Evolutionary conservation across 2,113 vertebrate species (phyloP).

Genomic region (Sterna hirundo): DNA sequence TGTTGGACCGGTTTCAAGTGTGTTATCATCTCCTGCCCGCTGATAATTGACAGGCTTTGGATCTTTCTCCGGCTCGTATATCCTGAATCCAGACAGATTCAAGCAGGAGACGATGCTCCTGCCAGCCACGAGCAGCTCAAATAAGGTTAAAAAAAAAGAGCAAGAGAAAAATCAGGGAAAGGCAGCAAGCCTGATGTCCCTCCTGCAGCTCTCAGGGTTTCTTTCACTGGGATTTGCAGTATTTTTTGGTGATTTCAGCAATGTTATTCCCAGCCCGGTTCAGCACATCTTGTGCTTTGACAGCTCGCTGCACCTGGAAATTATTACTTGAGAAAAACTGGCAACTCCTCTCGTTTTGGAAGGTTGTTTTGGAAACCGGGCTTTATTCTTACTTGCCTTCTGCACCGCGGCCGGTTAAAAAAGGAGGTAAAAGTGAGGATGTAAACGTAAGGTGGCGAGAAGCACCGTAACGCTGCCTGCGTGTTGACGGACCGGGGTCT

Average conservation of each 20-base stretch:
- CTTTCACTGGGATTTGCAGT: not conserved
- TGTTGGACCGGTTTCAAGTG: not conserved
- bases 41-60: slow-evolving; percentile 17
- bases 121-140: not conserved
- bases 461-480: not conserved
- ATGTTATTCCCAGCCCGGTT: not conserved
- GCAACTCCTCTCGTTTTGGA: not conserved
- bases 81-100: not conserved
- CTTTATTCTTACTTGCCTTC: not conserved
- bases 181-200: not conserved
- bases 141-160: not conserved
- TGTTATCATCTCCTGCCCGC: not conserved
- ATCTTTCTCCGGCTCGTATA: not conserved
- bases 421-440: not conserved
- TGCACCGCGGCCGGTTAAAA: not conserved
- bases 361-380: fast-evolving
- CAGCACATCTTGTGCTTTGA: slow-evolving; percentile 39
- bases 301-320: slow-evolving; percentile 47
- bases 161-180: not conserved
- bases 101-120: not conserved
- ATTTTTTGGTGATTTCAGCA: slow-evolving; percentile 19
- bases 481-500: not conserved
- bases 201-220: not conserved
- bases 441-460: not conserved
- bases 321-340: slow-evolving; percentile 46